Conservation (phyloP, 1,140 invertebrate genomes). For the Leptonema lineaticorne region DNA sequence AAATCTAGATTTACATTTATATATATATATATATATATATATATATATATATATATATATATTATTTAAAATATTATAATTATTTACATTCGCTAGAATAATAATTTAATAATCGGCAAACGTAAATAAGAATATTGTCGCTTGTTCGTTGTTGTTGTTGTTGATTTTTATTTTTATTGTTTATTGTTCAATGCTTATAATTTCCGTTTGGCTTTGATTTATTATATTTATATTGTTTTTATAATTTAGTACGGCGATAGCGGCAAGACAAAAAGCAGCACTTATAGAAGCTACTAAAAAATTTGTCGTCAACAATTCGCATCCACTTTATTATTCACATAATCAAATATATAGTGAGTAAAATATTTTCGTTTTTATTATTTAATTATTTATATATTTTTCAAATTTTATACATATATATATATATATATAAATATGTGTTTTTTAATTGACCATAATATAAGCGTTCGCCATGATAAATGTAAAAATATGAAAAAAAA, state of each 20-base stretch:
- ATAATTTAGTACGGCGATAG: slow-evolving; percentile 33
- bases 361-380: slow-evolving; percentile 1
- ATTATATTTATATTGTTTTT: not conserved
- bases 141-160: not conserved
- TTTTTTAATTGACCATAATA: too few relatives aligned
- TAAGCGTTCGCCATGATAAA: too few relatives aligned
- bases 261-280: slow-evolving; percentile 39
- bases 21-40: too few relatives aligned
- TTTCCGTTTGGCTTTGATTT: too few relatives aligned
- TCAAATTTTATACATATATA: not conserved
- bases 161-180: not conserved
- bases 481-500: too few relatives aligned
- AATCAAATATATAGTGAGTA: slow-evolving; percentile 5
- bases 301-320: slow-evolving; percentile 13
- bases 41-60: too few relatives aligned
- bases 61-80: too few relatives aligned
- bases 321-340: slow-evolving; percentile 1
- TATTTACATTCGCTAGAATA: too few relatives aligned
- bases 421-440: not conserved
- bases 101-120: too few relatives aligned
- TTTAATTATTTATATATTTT: not conserved
- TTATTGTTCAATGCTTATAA: too few relatives aligned
- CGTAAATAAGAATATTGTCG: not conserved
- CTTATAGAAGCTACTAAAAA: slow-evolving; percentile 40
- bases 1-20: too few relatives aligned